Percentiles rank a stretch among this genome's conserved stretches.
These are phyloP conservation scores for Perca flavescens DNA, from an alignment of 2,113 vertebrate species.

Conservation along the genomic window DNA sequence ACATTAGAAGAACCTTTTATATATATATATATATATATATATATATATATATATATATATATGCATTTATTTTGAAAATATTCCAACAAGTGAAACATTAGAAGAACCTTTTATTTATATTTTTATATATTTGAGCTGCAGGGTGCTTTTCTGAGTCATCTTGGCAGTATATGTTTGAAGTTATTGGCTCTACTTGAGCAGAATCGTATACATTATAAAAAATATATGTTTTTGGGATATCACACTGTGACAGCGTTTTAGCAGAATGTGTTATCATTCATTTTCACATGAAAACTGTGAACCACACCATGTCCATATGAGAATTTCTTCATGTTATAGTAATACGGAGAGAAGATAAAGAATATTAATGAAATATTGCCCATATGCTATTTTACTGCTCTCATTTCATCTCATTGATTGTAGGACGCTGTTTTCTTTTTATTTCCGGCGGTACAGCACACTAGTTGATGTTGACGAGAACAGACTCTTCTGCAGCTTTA, in stretches of 20 bases:
- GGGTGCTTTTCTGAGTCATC: constrained; percentile 35
- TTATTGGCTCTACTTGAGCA: constrained; percentile 10
- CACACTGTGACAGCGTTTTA: constrained; percentile 47
- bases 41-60: background rate
- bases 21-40: background rate
- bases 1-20: background rate
- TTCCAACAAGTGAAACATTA: too few species aligned
- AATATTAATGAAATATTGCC: constrained; percentile 32
- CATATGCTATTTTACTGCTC: constrained; percentile 14
- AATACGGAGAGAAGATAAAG: constrained; percentile 30
- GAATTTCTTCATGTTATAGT: constrained; percentile 27
- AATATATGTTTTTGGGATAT: constrained; percentile 40
- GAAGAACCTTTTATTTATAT: background rate
- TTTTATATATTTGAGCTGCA: background rate
- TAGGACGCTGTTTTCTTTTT: constrained; percentile 34
- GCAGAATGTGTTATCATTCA: constrained; percentile 49
- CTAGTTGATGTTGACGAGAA: constrained; percentile 24
- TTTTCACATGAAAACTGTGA: constrained; percentile 57
- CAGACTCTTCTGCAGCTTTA: constrained; percentile 29
- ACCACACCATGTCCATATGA: constrained; percentile 33
- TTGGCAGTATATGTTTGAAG: constrained; percentile 31
- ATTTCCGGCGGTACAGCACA: constrained; percentile 30
- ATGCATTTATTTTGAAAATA: too few species aligned
- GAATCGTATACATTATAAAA: constrained; percentile 21
- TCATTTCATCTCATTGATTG: constrained; percentile 48